These are phyloP conservation scores for Monopis laevigella DNA, from an alignment of 2,888 invertebrate species.

Conservation along the genomic window DNA sequence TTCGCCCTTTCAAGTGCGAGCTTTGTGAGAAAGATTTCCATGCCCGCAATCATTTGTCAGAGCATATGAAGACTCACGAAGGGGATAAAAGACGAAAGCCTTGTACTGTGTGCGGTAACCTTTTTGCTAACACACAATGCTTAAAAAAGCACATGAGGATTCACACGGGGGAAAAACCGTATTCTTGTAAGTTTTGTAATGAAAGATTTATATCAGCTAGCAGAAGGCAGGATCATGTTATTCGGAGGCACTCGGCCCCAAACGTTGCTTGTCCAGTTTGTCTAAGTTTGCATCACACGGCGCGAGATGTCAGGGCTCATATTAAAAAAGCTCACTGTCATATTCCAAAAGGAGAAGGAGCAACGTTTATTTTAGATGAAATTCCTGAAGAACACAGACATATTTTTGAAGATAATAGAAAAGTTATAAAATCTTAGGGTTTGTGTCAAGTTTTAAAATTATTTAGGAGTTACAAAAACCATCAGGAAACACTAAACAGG, in stretches of 20 bases:
- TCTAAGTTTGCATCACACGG: slow-evolving; percentile 29
- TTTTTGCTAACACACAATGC: slow-evolving; percentile 34
- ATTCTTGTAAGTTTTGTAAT: slow-evolving; percentile 32
- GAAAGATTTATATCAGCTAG: slow-evolving; percentile 36
- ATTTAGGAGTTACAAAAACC: too few relatives aligned
- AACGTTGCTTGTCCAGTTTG: slow-evolving; percentile 29
- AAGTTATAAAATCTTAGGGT: background rate
- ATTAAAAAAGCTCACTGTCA: slow-evolving; percentile 32
- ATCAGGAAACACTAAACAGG: too few relatives aligned
- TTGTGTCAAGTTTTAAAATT: background rate
- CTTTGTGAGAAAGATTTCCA: slow-evolving; percentile 30
- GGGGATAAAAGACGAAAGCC: background rate
- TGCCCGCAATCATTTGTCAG: background rate
- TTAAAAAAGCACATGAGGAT: slow-evolving; percentile 34
- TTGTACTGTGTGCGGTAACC: slow-evolving; percentile 28
- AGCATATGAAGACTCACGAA: slow-evolving; percentile 3
- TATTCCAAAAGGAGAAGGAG: background rate
- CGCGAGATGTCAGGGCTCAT: slow-evolving; percentile 32
- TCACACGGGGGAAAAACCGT: slow-evolving; percentile 35
- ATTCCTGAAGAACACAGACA: background rate
- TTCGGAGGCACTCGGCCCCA: slow-evolving; percentile 19
- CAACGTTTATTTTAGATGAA: background rate
- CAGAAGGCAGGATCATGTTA: slow-evolving; percentile 36
- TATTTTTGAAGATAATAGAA: slow-evolving; percentile 4
- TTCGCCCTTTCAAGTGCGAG: slow-evolving; percentile 31